Evolutionary conservation across 2,797 vertebrate genomes (phyloP), one percentile per base, ranked within the genome.

Genomic region (Aphelocoma californica): DNA sequence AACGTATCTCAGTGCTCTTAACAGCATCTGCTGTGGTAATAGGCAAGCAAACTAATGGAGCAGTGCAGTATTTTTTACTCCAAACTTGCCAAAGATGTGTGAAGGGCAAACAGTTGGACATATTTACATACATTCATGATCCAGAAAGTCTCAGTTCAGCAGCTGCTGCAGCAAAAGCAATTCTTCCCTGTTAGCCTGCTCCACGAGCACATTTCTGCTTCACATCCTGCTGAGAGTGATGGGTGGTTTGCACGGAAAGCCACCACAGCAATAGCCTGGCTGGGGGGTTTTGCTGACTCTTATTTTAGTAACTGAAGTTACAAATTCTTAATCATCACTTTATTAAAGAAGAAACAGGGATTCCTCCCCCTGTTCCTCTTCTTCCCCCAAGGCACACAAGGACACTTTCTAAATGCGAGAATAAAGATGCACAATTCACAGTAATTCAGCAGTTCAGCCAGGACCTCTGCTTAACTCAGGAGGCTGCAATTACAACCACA

Each of bases 31-130:
- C 81, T 96, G 83, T 28, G 18, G 34, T 94, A 92, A 94, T 34
- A 95, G 83, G 40, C 67, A 95, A 77, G 88, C 21, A 73, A 82
- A 95, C 96, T 97, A 98, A 98, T 98, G 97, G 97, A 98, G 96
- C 97, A 91, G 88, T 92, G 75, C 92, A 94, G 84, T 96, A 97
- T 98, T 97, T 97, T 96, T 90, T 95, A 95, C 82, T 97, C 89
- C 82, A 73, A 96, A 97, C 84, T 94, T 92, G 96, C 96, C 90
- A 95, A 97, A 96, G 94, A 97, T 97, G 95, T 97, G 96, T 97
- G 97, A 98, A 98, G 97, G 97, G 96, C 94, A 96, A 98, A 97
- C 71, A 94, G 96, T 80, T 95, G 90, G 88, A 91, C 84, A 94
- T 93, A 91, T 97, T 97, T 97, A 97, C 96, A 97, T 95, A 95